A percentile compares a stretch with the other conserved stretches of the same genome.
Evolutionary conservation across 2,797 vertebrate genomes (phyloP).

Genomic region (Somateria mollissima): DNA sequence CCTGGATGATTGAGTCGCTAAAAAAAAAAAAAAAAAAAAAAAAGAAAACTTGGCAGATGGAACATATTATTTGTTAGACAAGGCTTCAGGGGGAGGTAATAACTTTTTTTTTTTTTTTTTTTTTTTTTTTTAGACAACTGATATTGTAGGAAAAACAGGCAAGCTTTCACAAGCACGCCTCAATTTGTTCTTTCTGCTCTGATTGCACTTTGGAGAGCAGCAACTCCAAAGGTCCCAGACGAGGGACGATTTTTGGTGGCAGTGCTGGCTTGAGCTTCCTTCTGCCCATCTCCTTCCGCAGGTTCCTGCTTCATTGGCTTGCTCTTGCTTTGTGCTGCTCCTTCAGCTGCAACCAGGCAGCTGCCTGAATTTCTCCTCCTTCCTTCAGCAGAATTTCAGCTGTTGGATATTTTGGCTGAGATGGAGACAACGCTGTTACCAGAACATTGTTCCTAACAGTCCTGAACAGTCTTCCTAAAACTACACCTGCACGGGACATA

Average conservation of each 20-base stretch:
- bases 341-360: not conserved
- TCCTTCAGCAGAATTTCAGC: not conserved
- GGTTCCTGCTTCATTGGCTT: not conserved
- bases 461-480: not conserved
- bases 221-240: fast-evolving
- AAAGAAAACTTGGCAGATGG: not conserved
- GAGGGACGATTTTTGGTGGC: not conserved
- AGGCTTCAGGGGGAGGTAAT: not conserved
- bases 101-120: not conserved
- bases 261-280: not conserved
- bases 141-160: not conserved
- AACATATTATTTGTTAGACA: not conserved
- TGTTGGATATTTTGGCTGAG: not conserved
- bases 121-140: not conserved
- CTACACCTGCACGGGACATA: not conserved
- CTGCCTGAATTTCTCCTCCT: not conserved
- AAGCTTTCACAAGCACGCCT: not conserved
- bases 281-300: not conserved
- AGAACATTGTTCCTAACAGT: not conserved
- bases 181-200: not conserved
- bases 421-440: not conserved
- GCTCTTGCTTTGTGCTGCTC: not conserved
- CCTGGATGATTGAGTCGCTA: conserved; percentile 24
- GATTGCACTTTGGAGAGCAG: not conserved
- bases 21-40: conserved; percentile 13